Percentiles rank a stretch among this genome's conserved stretches.
Evolutionary conservation across 1,140 invertebrate genomes (phyloP).

Genomic region (Papilio helenus): DNA sequence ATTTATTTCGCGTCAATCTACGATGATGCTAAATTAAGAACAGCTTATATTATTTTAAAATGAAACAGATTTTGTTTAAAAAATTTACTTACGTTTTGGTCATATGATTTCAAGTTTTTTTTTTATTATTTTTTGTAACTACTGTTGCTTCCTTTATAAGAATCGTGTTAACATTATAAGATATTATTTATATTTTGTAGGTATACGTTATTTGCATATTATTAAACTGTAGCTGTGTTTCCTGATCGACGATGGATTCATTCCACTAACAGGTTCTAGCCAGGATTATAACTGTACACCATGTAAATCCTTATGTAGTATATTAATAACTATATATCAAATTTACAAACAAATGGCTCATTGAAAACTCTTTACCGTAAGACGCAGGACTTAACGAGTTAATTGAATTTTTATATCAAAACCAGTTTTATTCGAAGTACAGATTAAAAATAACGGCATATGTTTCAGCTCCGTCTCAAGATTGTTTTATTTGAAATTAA

Average conservation of each 20-base stretch:
- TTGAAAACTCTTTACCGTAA: conserved; percentile 3
- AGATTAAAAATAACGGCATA: conserved; percentile 16
- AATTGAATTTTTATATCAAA: conserved; percentile 15
- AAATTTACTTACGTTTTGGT: neutral
- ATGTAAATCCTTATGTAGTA: neutral
- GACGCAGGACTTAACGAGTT: neutral
- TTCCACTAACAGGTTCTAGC: neutral
- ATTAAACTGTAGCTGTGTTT: no score
- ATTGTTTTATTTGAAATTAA: conserved; percentile 21
- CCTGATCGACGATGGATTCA: neutral
- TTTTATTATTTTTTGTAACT: neutral
- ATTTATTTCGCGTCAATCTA: neutral
- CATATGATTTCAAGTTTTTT: neutral
- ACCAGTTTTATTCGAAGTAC: conserved; percentile 15
- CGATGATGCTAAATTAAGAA: no score
- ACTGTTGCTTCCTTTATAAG: neutral
- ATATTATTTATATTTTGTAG: no score
- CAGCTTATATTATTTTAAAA: neutral
- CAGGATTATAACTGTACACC: neutral
- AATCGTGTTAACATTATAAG: neutral
- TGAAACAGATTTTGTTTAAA: neutral
- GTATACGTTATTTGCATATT: no score
- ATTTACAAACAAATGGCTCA: neutral
- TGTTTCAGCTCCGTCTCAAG: neutral
- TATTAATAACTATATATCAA: neutral